A percentile compares a stretch with the other conserved stretches of the same genome.
These are phyloP conservation scores for Lymantria dispar DNA, from an alignment of 2,888 invertebrate species.

Conservation along the genomic window DNA sequence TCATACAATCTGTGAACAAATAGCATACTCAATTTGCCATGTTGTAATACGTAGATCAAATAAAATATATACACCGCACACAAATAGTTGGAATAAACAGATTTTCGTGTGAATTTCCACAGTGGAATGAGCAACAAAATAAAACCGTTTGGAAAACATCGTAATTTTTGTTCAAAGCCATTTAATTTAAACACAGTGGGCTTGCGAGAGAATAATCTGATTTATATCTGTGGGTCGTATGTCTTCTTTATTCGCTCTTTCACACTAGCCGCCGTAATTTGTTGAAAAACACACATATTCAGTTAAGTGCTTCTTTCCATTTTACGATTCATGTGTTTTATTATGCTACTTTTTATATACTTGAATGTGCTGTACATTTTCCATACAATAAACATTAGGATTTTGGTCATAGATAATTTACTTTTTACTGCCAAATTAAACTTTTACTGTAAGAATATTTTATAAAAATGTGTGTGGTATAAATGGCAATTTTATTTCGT, in stretches of 20 bases:
- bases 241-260: conserved; percentile 53
- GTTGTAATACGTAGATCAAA: not conserved
- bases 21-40: not conserved
- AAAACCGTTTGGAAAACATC: conserved; percentile 52
- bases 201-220: conserved; percentile 59
- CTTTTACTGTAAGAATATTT: no score
- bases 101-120: conserved; percentile 10
- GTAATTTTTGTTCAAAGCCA: conserved; percentile 63
- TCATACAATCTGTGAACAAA: not conserved
- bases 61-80: not conserved
- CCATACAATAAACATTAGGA: not conserved
- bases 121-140: conserved; percentile 38
- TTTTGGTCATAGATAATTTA: not conserved
- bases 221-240: conserved; percentile 61
- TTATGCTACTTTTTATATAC: conserved; percentile 1
- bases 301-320: conserved; percentile 47
- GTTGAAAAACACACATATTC: conserved; percentile 54
- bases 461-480: no score
- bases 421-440: no score
- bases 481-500: no score
- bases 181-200: conserved; percentile 60
- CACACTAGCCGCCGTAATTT: conserved; percentile 53
- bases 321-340: conserved; percentile 32
- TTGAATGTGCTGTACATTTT: not conserved
- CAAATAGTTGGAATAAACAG: not conserved